These are phyloP conservation scores for Onychomys arenicola DNA, from an alignment of 2,797 vertebrate genomes.

Conservation along the genomic window DNA sequence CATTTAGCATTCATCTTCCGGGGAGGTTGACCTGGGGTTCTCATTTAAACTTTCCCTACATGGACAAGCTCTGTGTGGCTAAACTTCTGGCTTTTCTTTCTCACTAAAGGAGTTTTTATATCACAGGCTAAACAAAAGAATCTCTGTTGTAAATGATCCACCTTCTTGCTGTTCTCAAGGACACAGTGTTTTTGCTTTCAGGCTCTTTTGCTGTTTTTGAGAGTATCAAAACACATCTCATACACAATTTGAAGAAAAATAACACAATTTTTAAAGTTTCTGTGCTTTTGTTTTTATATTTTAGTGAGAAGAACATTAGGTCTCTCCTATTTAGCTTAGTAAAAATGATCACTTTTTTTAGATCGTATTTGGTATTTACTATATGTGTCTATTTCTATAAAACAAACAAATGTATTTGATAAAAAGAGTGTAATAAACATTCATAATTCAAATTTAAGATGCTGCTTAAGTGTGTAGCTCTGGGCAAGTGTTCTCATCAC, in stretches of 20 bases:
- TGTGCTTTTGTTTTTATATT: neutral
- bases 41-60: neutral
- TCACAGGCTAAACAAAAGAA: neutral
- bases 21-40: neutral
- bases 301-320: neutral
- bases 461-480: neutral
- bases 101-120: neutral
- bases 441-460: neutral
- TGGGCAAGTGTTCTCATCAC: neutral
- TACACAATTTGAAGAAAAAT: slow-evolving; percentile 20
- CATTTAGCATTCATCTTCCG: neutral
- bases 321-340: neutral
- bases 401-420: neutral
- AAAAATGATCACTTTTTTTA: neutral
- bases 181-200: neutral
- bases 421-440: neutral
- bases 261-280: neutral
- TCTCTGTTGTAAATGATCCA: neutral
- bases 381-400: neutral
- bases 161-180: neutral
- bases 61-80: neutral
- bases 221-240: neutral
- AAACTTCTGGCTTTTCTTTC: neutral
- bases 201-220: neutral
- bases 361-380: neutral